Evolutionary conservation across 1,140 invertebrate genomes (phyloP).

Genomic region (Callitettix versicolor): DNA sequence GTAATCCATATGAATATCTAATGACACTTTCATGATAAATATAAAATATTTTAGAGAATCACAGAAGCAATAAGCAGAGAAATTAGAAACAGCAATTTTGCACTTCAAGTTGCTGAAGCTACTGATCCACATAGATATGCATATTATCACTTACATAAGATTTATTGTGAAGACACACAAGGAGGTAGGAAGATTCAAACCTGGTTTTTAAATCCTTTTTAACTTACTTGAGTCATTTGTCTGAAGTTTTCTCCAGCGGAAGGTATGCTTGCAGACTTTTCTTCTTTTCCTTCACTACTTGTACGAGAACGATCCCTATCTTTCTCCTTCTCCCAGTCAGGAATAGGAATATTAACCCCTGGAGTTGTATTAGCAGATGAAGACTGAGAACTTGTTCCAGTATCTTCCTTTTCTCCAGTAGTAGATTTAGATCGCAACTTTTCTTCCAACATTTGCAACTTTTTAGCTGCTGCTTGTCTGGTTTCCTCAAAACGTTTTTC

Average conservation of each 20-base stretch:
- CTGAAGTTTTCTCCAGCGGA: slow-evolving; percentile 16
- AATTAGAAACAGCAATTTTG: too few relatives aligned
- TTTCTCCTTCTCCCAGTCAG: slow-evolving; percentile 27
- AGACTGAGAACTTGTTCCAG: slow-evolving; percentile 27
- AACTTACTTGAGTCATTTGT: slow-evolving; percentile 20
- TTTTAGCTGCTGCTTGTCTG: slow-evolving; percentile 36
- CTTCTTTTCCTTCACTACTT: slow-evolving; percentile 16
- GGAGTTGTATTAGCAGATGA: neutral
- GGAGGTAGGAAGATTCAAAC: too few relatives aligned
- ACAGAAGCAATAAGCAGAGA: too few relatives aligned
- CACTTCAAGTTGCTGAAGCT: too few relatives aligned
- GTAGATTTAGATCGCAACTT: slow-evolving; percentile 24
- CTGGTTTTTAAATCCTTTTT: too few relatives aligned
- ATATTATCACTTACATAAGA: too few relatives aligned
- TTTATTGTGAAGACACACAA: too few relatives aligned
- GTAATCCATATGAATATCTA: too few relatives aligned
- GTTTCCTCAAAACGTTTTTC: slow-evolving; percentile 60
- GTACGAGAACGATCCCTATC: slow-evolving; percentile 34
- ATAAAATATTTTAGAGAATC: too few relatives aligned
- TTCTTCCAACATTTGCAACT: slow-evolving; percentile 21
- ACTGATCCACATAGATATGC: too few relatives aligned
- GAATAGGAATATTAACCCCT: slow-evolving; percentile 19
- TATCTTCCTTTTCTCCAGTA: slow-evolving; percentile 22
- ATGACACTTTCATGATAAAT: too few relatives aligned
- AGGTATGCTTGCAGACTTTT: slow-evolving; percentile 13